Evolutionary conservation across 2,113 vertebrate species (phyloP).

Genomic region (Hymenochirus boettgeri): DNA sequence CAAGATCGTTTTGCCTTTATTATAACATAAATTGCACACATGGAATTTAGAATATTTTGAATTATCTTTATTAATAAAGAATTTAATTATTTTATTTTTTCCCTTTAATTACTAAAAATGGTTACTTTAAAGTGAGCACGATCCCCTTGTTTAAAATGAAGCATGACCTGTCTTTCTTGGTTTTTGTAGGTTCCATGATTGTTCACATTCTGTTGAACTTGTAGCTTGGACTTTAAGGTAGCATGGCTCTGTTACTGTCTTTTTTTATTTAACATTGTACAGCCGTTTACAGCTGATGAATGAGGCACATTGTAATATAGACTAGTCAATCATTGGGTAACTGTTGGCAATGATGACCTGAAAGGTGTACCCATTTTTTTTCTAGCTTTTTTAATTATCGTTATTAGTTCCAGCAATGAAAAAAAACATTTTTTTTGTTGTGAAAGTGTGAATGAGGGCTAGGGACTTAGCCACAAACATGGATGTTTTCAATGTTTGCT

Average conservation of each 20-base stretch:
- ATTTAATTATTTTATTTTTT: background rate
- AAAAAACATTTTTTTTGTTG: conserved; percentile 54
- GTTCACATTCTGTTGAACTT: conserved; percentile 72
- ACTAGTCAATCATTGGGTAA: conserved; percentile 81
- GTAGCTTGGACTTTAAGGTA: conserved; percentile 98
- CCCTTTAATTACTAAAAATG: background rate
- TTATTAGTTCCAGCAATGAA: conserved; percentile 46
- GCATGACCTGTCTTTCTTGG: conserved; percentile 56
- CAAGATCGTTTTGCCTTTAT: too few species aligned
- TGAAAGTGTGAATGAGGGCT: conserved; percentile 65
- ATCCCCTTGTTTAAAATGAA: conserved; percentile 60
- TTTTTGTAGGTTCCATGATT: conserved; percentile 54
- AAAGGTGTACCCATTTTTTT: conserved; percentile 74
- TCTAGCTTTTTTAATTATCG: conserved; percentile 35
- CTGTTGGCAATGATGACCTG: conserved; percentile 84
- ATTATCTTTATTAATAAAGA: too few species aligned
- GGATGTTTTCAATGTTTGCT: conserved; percentile 58
- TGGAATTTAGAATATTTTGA: too few species aligned
- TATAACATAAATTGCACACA: too few species aligned
- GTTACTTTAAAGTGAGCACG: conserved; percentile 9
- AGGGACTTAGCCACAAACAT: conserved; percentile 61
- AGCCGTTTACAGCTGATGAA: conserved; percentile 84
- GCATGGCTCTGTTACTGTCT: conserved; percentile 91
- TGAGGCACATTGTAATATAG: conserved; percentile 89
- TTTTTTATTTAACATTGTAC: conserved; percentile 69